Percentiles rank a stretch among this genome's conserved stretches.
Evolutionary conservation across 2,113 vertebrate species (phyloP).

Genomic region (Vulpes ferrilata): DNA sequence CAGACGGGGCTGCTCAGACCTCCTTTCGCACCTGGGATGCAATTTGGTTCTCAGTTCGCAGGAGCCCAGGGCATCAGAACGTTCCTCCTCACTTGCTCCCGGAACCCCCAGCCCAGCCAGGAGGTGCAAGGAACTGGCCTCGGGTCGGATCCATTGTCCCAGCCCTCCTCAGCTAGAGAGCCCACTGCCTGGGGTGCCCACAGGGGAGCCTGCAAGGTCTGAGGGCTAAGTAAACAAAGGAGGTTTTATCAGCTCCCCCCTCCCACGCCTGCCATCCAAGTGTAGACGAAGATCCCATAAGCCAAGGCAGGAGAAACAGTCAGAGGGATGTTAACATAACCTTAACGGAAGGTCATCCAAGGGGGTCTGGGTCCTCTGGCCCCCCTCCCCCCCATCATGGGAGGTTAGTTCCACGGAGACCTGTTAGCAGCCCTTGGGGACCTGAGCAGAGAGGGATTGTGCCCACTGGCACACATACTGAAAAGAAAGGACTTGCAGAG

Average conservation of each 20-base stretch:
- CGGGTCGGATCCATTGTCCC: not conserved
- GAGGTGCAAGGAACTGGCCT: too few species aligned
- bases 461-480: not conserved
- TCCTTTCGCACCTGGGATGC: not conserved
- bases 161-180: not conserved
- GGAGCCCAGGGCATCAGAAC: not conserved
- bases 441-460: not conserved
- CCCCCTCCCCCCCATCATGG: not conserved
- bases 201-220: rapidly evolving
- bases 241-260: too few species aligned
- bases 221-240: not conserved
- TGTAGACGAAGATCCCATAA: not conserved
- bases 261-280: not conserved
- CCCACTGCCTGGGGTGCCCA: too few species aligned
- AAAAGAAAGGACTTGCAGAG: not conserved
- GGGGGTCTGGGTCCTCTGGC: not conserved
- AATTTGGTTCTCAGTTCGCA: not conserved
- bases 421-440: too few species aligned
- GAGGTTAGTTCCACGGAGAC: not conserved
- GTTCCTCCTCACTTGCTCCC: not conserved
- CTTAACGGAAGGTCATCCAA: not conserved
- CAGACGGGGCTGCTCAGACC: not conserved
- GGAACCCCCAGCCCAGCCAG: not conserved
- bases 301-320: not conserved
- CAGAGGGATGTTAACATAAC: not conserved